phyloP scores from a whole-genome alignment of 2,797 vertebrate species.

The Coregonus ussuriensis region DNA sequence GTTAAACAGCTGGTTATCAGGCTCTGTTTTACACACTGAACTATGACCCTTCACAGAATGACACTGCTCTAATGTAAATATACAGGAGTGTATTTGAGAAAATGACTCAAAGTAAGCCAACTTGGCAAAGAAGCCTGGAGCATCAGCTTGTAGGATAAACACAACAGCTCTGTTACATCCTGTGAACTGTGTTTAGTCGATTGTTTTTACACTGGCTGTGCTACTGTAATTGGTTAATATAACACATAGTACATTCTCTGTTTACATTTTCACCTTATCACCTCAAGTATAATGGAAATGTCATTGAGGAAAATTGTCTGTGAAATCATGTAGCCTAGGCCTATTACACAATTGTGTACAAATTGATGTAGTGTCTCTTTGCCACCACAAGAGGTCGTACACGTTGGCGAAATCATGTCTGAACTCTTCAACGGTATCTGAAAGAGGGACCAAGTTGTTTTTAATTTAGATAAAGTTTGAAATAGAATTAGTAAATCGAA shows the following conservation, averaged over 20 bases:
- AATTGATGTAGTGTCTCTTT: not conserved
- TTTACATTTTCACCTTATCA: too few species aligned
- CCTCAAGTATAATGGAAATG: too few species aligned
- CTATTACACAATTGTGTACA: not conserved
- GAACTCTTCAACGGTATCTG: not conserved
- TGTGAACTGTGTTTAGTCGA: not conserved
- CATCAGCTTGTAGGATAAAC: not conserved
- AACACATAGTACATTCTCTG: too few species aligned
- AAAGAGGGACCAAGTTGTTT: not conserved
- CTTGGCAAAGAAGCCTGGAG: not conserved
- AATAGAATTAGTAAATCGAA: not conserved
- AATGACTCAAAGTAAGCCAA: not conserved
- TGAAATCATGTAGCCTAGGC: too few species aligned
- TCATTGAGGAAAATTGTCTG: too few species aligned
- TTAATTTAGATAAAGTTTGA: not conserved
- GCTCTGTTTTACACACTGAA: conserved; percentile 18
- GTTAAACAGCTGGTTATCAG: conserved; percentile 49
- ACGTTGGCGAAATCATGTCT: not conserved
- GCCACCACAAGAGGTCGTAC: conserved; percentile 17
- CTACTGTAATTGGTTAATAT: too few species aligned
- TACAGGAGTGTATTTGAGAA: not conserved
- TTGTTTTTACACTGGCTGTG: not conserved
- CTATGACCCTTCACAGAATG: not conserved
- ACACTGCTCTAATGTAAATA: conserved; percentile 6
- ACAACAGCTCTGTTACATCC: not conserved